A percentile compares a stretch with the other conserved stretches of the same genome.
Evolutionary conservation across 2,888 invertebrate genomes (phyloP).

Genomic region (Aphrophora alni): DNA sequence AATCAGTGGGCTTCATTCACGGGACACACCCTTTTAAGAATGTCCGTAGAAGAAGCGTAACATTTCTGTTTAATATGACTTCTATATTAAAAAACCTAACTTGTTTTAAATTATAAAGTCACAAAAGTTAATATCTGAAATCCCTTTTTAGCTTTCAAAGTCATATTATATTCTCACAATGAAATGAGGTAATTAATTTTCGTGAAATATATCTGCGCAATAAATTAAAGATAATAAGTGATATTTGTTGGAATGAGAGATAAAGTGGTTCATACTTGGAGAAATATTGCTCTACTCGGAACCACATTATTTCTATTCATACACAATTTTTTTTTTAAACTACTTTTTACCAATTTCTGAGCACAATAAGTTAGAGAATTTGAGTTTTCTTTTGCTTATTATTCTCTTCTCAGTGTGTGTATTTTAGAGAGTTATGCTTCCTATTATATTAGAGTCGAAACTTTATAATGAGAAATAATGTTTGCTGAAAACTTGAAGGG

Average conservation of each 20-base stretch:
- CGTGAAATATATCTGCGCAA: not conserved
- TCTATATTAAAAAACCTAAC: too few relatives aligned
- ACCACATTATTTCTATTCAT: not conserved
- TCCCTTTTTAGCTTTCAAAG: not conserved
- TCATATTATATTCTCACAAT: not conserved
- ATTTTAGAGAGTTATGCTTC: conserved; percentile 17
- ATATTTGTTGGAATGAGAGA: not conserved
- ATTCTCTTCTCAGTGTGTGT: not conserved
- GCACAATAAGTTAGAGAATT: not conserved
- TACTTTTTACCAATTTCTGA: not conserved
- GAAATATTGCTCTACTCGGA: not conserved
- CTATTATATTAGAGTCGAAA: conserved; percentile 41
- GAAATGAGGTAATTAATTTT: not conserved
- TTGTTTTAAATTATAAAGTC: too few relatives aligned
- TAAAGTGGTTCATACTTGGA: not conserved
- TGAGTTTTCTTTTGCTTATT: not conserved
- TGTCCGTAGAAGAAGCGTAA: too few relatives aligned
- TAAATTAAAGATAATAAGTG: not conserved
- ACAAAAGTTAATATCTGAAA: not conserved
- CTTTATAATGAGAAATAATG: conserved; percentile 45
- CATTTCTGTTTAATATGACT: too few relatives aligned
- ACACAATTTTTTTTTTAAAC: not conserved
- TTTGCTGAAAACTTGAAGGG: conserved; percentile 39
- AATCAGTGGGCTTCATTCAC: too few relatives aligned
- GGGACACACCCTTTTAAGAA: too few relatives aligned